Evolutionary conservation across 2,888 invertebrate species (phyloP), one percentile per base, ranked within the genome.

Genomic region (Drosophila rellima): DNA sequence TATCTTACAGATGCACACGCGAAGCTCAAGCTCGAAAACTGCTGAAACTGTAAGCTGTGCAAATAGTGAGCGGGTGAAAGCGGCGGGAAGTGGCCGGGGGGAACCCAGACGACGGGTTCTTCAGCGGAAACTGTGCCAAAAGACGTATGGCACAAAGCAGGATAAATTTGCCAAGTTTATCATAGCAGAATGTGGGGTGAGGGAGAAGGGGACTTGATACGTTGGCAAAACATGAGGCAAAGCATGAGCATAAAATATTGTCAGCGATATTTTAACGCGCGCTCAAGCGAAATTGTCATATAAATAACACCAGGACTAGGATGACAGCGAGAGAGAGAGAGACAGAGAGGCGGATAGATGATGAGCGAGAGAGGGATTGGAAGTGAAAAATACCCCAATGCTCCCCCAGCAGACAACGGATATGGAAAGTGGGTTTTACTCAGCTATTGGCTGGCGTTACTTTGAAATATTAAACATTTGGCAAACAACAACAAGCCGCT

Each of bases 121-220:
- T 35, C 52, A 64, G 57, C 80, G 69, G 66, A 74, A 86, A 86
- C 80, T 88, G 83, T 80, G 83, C 88, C 86, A 88, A 83, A 88
- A 85, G 84, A 85, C 89, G 87, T 85, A 85, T 85, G 84, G 89
- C 83, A 79, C 81, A 85, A 88, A 85, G 89, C 84, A 86, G 84
- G 89, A 85, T 85, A 85, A 85, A 85, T 85, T 88, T 85, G 89
- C 84, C 84, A 88, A 88, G 89, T 88, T 85, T 85, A 85, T 85
- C 84, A 85, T 85, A 87, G 89, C 73, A 59, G 52, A 63, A 56
- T 66, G 48, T 52, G 39, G 51, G 56, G 15, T 0, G 29, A 0
- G 44, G 37, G 7, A 17, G 29, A n/a, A 15, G 23, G 59, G 54
- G 54, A 42, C 33, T 23, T 70, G 70, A 69, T 68, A 55, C 70